A percentile compares a stretch with the other conserved stretches of the same genome.
phyloP scores from a whole-genome alignment of 2,888 invertebrate genomes.

The Buathra laborator region DNA sequence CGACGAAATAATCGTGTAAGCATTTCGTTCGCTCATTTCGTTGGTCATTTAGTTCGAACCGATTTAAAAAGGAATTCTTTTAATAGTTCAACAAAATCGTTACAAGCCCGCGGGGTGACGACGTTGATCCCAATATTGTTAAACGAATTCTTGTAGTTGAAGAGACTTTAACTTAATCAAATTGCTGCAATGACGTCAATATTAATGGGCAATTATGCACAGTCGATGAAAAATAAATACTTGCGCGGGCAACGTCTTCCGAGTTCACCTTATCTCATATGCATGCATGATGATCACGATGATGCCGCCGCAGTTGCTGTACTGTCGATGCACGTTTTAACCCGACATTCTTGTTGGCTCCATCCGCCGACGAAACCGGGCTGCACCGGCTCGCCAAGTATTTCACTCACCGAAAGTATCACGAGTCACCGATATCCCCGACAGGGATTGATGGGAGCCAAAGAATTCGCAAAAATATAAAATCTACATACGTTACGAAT shows the following conservation, averaged over 20 bases:
- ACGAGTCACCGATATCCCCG: constrained; percentile 46
- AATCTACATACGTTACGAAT: too few relatives aligned
- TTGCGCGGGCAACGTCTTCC: background rate
- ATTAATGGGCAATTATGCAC: constrained; percentile 16
- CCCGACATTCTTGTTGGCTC: constrained; percentile 51
- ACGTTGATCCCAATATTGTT: background rate
- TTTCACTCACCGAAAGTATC: constrained; percentile 58
- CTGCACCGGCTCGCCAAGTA: constrained; percentile 43
- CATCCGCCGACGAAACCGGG: constrained; percentile 53
- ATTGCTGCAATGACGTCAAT: constrained; percentile 16
- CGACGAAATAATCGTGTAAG: constrained; percentile 48
- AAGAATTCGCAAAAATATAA: constrained; percentile 28
- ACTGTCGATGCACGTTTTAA: constrained; percentile 31
- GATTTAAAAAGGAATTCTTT: background rate
- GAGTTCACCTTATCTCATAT: background rate
- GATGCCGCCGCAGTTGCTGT: background rate
- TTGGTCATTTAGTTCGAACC: background rate
- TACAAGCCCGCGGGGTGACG: background rate
- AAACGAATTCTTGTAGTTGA: background rate
- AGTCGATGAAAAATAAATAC: background rate
- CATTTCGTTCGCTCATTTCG: constrained; percentile 14
- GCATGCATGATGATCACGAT: constrained; percentile 13
- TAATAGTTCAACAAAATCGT: background rate
- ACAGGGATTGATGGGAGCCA: constrained; percentile 29
- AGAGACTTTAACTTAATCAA: background rate